These are phyloP conservation scores for Cliona cf. orientalis DNA, from an alignment of 37 sponge, comb jelly and placozoan genomes.

Conservation along the genomic window DNA sequence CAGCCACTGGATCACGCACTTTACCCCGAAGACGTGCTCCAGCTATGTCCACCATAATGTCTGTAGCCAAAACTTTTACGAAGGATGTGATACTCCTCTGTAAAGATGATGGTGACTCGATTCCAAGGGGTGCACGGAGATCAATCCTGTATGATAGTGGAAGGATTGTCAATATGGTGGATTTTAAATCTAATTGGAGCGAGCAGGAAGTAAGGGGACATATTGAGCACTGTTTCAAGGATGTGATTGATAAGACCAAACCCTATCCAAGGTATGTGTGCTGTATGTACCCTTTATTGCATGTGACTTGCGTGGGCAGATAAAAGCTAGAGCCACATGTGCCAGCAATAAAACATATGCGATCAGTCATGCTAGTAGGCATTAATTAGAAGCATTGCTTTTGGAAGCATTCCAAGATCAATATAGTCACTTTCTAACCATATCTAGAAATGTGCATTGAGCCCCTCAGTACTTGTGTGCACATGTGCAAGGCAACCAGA, in stretches of 20 bases:
- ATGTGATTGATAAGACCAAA: background rate
- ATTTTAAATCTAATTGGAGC: background rate
- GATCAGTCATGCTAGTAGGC: no score
- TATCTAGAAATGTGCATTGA: no score
- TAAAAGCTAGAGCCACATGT: no score
- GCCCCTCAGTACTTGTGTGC: no score
- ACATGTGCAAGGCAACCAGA: no score
- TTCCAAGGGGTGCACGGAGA: background rate
- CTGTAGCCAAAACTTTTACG: background rate
- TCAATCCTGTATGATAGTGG: background rate
- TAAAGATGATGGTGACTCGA: background rate
- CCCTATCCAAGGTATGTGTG: background rate
- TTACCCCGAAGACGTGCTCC: background rate
- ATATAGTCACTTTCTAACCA: no score
- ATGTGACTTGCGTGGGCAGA: no score
- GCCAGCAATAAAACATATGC: no score
- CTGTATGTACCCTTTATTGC: no score
- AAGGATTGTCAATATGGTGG: background rate
- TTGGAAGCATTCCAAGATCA: no score
- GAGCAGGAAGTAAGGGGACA: background rate
- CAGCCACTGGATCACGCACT: background rate
- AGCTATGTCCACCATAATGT: background rate
- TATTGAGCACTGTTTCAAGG: background rate
- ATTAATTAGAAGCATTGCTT: no score
- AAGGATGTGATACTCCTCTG: background rate